Evolutionary conservation across 2,113 vertebrate genomes (phyloP).

Genomic region (Myrmecobius fasciatus): DNA sequence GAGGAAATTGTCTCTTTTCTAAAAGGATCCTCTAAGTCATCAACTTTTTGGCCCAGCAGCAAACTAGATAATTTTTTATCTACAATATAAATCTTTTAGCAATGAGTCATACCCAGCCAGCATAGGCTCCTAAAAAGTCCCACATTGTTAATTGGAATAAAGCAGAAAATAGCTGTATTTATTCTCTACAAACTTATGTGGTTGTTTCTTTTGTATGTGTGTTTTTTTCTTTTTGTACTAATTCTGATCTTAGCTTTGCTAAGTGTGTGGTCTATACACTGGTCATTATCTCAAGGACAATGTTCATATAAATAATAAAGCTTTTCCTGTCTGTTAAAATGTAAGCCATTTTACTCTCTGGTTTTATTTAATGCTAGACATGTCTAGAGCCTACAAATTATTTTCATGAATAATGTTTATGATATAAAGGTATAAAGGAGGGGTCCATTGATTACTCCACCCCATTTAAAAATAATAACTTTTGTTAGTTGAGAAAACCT

Average conservation of each 20-base stretch:
- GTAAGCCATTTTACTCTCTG: not conserved
- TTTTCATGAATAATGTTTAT: not conserved
- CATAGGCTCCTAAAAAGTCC: not conserved
- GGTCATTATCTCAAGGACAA: not conserved
- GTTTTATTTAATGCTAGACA: not conserved
- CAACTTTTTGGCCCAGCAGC: not conserved
- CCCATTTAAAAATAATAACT: not conserved
- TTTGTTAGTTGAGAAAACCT: not conserved
- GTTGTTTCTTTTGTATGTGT: not conserved
- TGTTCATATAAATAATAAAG: not conserved
- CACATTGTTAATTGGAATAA: not conserved
- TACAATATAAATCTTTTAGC: not conserved
- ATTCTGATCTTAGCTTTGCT: not conserved
- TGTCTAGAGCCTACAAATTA: not conserved
- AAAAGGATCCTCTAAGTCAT: not conserved
- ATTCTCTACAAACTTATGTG: not conserved
- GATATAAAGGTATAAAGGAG: not conserved
- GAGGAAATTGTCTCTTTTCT: not conserved
- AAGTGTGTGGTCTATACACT: not conserved
- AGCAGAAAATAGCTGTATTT: not conserved
- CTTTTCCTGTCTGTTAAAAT: not conserved
- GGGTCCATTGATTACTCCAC: not conserved
- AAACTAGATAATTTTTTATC: not conserved
- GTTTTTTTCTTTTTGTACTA: not conserved
- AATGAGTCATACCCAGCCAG: not conserved